A percentile compares a stretch with the other conserved stretches of the same genome.
These are phyloP conservation scores for Dreissena polymorpha DNA, from an alignment of 1,140 invertebrate species.

Conservation along the genomic window DNA sequence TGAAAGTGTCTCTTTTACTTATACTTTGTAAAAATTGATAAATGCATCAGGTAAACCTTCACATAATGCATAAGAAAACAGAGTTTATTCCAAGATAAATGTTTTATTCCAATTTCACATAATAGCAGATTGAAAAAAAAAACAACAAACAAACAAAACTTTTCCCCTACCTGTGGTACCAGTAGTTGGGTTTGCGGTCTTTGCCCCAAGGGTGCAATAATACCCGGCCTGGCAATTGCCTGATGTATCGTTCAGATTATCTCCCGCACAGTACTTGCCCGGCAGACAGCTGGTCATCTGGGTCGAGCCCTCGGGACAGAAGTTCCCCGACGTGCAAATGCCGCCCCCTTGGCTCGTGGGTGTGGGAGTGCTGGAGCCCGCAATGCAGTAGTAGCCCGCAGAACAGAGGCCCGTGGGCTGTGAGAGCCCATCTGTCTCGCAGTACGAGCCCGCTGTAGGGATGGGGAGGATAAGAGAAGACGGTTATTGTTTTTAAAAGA, in stretches of 20 bases:
- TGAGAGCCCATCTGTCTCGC: constrained; percentile 60
- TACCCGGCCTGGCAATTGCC: constrained; percentile 70
- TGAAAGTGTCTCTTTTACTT: no score
- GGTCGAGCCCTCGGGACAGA: constrained; percentile 67
- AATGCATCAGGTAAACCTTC: no score
- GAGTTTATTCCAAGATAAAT: no score
- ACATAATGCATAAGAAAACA: no score
- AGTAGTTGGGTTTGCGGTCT: constrained; percentile 72
- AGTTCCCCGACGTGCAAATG: constrained; percentile 67
- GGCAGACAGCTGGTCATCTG: constrained; percentile 68
- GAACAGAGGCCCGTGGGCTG: constrained; percentile 68
- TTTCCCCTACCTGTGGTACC: constrained; percentile 72
- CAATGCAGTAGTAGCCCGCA: constrained; percentile 73
- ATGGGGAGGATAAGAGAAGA: not conserved
- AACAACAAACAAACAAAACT: no score
- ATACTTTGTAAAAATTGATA: no score
- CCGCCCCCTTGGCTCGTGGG: constrained; percentile 63
- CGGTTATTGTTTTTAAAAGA: not conserved
- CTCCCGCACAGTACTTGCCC: constrained; percentile 69
- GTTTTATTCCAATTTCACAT: no score
- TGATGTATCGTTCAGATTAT: constrained; percentile 66
- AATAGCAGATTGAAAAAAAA: no score
- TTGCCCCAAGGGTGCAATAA: constrained; percentile 70
- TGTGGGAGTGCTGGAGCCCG: constrained; percentile 61
- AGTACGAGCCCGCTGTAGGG: constrained; percentile 69